These are phyloP conservation scores for Hemicordylus capensis DNA, from an alignment of 2,113 vertebrate genomes.

Conservation along the genomic window DNA sequence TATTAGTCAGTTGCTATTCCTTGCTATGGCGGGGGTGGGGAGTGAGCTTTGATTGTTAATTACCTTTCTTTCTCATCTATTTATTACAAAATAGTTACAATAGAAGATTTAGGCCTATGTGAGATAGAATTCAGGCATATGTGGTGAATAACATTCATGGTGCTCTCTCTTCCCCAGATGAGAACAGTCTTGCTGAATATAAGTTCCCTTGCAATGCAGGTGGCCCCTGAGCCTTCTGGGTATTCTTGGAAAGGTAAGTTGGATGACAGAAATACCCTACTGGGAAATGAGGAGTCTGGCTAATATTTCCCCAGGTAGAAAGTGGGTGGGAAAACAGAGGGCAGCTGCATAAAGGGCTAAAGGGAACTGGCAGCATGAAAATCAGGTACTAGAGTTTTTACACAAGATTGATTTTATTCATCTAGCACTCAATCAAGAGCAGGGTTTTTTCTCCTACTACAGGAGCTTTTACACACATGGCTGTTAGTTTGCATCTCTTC, in stretches of 20 bases:
- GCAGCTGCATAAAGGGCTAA: background rate
- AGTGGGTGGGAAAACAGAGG: background rate
- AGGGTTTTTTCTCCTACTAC: too few species aligned
- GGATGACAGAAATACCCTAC: background rate
- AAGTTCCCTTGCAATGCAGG: slow-evolving; percentile 53
- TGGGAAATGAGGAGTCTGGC: background rate
- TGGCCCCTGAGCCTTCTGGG: background rate
- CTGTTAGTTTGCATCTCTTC: too few species aligned
- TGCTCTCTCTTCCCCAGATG: slow-evolving; percentile 58
- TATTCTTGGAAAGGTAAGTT: slow-evolving; percentile 29
- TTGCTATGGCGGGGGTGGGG: too few species aligned
- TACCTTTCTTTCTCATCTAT: too few species aligned
- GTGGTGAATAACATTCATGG: background rate
- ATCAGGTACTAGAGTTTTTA: too few species aligned
- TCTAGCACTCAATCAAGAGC: too few species aligned
- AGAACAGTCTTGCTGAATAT: slow-evolving; percentile 70
- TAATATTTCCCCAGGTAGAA: background rate
- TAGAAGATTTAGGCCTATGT: background rate
- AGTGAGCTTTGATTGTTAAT: too few species aligned
- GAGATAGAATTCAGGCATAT: background rate
- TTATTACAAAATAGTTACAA: too few species aligned
- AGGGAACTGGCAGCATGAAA: too few species aligned
- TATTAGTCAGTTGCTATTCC: too few species aligned
- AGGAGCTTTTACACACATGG: too few species aligned
- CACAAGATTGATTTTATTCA: too few species aligned